Percentiles rank a stretch among this genome's conserved stretches.
Evolutionary conservation across 2,113 vertebrate genomes (phyloP).

Genomic region (Apodemus sylvaticus): DNA sequence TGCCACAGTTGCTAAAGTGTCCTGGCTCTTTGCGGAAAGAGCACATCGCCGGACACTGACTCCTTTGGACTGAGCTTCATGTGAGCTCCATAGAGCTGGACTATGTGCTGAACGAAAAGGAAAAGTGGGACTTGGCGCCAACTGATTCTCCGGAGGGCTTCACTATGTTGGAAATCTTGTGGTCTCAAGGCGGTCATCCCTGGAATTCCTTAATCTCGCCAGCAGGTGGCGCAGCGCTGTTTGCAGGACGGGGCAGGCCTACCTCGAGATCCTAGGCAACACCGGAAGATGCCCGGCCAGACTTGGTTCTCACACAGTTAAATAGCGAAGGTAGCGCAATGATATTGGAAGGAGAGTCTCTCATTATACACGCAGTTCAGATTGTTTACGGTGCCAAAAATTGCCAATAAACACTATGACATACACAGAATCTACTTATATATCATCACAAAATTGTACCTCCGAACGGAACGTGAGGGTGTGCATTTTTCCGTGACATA

Average conservation of each 20-base stretch:
- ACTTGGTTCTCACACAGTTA: neutral
- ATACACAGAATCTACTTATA: neutral
- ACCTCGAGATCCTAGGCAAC: too few relatives aligned
- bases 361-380: neutral
- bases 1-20: neutral
- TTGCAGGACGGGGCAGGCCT: neutral
- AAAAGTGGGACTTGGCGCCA: neutral
- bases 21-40: neutral
- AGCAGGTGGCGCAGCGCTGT: constrained; percentile 53
- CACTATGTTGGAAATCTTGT: neutral
- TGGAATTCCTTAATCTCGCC: neutral
- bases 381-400: neutral
- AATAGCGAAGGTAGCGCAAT: neutral
- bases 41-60: neutral
- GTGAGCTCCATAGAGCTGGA: neutral
- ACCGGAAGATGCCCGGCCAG: neutral
- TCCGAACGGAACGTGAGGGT: neutral
- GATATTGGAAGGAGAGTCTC: neutral
- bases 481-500: neutral
- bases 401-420: neutral
- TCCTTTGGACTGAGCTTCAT: neutral
- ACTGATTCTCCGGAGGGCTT: fast-evolving
- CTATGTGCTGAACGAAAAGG: neutral
- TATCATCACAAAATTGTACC: neutral
- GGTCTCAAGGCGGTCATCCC: neutral